Conservation (phyloP, 2,888 invertebrate genomes). For the Timema cristinae region DNA sequence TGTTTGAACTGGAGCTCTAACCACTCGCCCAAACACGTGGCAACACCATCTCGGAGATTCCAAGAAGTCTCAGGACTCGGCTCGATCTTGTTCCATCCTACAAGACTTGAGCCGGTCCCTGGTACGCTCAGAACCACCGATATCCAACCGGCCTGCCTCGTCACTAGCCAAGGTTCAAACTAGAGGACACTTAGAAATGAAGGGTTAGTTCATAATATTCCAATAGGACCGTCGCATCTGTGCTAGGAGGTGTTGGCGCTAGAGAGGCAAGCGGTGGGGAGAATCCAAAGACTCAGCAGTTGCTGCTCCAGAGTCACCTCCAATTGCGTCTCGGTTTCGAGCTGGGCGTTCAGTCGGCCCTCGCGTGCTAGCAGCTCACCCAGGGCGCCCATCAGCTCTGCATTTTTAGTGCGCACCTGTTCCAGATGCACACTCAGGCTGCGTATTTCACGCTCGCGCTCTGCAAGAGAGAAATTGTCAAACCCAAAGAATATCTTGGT, state of each 20-base stretch:
- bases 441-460: conserved; percentile 45
- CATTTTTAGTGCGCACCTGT: conserved; percentile 20
- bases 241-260: not conserved
- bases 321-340: conserved; percentile 22
- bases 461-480: conserved; percentile 35
- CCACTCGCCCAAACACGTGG: no score
- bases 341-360: conserved; percentile 15
- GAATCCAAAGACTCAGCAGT: conserved; percentile 4
- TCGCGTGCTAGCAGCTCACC: conserved; percentile 21
- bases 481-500: no score
- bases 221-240: not conserved
- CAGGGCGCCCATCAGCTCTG: conserved; percentile 12
- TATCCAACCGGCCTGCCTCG: no score
- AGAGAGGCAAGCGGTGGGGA: not conserved
- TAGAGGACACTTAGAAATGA: no score
- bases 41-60: no score
- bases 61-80: no score
- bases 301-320: conserved; percentile 22
- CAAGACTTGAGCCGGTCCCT: no score
- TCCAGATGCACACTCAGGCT: conserved; percentile 39
- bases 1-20: no score
- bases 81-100: no score
- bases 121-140: no score
- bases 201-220: no score
- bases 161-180: no score